Base-by-base conservation (phyloP, 2,888 invertebrate genomes). In the Synergus laeviventris region DNA sequence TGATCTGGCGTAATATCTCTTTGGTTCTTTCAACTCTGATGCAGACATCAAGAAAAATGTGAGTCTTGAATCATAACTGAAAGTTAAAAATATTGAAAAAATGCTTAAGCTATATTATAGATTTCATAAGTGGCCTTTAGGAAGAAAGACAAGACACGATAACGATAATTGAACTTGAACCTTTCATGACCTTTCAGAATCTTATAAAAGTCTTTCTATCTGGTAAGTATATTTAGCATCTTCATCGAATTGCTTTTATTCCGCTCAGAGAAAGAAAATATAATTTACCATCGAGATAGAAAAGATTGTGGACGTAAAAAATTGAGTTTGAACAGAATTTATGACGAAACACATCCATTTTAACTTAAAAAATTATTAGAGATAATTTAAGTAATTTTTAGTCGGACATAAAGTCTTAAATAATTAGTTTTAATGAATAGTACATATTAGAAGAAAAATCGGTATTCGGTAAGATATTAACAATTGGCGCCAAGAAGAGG, bases 1-100 rank as follows among this genome's bases (percentile, higher is more conserved):
- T 79, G 77, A 77, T 79, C 74, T 76, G 74, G 42, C 74, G 74
- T 76, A 77, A 77, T 76, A 77, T 49, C 75, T 76, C 73, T 70
- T 70, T 79, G 61, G 74, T 76, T 76, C 79, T 79, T 75, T 77
- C 54, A 39, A 56, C 73, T 76, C 75, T 24, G 24, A 74, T 42
- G 74, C 73, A 66, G 77, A n/a, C 70, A n/a, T 70, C 5, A n/a
- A 31, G 49, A 70, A 45, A 70, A 70, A 70, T 49, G 49, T 45
- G 70, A 70, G 45, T 8, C 39, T 66, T 66, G 24, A 66, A 70
- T 49, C 31, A 39, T 2, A n/a, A 18, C 16, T 70, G 45, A 5
- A 45, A 21, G 8, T 16, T n/a, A n/a, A 31, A 24, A 59, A 14
- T 59, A 24, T 59, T 24, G 21, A 24, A 24, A 59, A 24, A 24